Conservation (phyloP, 2,113 vertebrate genomes). For the Ammospiza caudacuta region DNA sequence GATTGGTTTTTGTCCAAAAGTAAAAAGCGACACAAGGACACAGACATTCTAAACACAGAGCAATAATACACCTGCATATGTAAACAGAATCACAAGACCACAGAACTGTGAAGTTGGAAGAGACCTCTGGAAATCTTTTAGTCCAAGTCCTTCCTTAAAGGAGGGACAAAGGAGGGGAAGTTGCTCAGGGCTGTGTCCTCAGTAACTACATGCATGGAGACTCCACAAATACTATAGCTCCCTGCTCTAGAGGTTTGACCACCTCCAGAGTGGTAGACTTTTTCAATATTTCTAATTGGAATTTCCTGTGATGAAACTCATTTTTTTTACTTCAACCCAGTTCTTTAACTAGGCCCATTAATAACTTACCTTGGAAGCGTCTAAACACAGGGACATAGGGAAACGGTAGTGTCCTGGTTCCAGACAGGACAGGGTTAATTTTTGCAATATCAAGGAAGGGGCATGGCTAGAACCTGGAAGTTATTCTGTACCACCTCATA, state of each 20-base stretch:
- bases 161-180: background rate
- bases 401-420: rapidly evolving
- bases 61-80: background rate
- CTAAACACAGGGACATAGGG: background rate
- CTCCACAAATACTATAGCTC: background rate
- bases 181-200: background rate
- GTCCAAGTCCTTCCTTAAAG: background rate
- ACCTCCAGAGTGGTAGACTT: background rate
- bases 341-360: background rate
- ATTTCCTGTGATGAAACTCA: background rate
- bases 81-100: background rate
- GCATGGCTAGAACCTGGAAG: background rate
- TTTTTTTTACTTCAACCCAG: background rate
- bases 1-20: background rate
- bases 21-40: background rate
- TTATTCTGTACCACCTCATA: background rate
- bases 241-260: background rate
- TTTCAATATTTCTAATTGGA: background rate
- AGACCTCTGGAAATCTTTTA: background rate
- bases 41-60: background rate
- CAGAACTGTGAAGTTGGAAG: background rate
- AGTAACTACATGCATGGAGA: background rate
- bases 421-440: background rate
- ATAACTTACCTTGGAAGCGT: background rate
- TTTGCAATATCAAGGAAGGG: background rate